phyloP scores from a whole-genome alignment of 1,140 invertebrate genomes.

The Danaus melanippus region DNA sequence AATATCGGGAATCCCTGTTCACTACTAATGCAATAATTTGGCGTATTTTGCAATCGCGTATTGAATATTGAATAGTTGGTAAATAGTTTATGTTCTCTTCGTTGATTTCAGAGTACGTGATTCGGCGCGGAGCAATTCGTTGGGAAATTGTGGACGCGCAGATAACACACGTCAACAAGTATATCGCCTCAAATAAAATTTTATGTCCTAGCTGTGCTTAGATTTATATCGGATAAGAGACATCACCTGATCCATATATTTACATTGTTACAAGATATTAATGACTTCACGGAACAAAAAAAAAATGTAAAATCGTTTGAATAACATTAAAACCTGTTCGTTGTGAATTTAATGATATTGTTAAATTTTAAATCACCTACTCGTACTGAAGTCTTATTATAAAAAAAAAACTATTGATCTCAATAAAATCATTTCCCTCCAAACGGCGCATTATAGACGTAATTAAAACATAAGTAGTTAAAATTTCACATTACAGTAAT shows the following conservation, averaged over 20 bases:
- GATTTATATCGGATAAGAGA: slow-evolving; percentile 49
- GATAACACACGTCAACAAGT: slow-evolving; percentile 60
- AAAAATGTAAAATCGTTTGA: too few species aligned
- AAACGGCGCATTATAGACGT: too few species aligned
- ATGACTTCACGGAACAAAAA: too few species aligned
- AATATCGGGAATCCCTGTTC: slow-evolving; percentile 70
- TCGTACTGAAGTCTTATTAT: too few species aligned
- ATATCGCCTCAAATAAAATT: slow-evolving; percentile 53
- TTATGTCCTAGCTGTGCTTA: slow-evolving; percentile 56
- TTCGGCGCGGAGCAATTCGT: slow-evolving; percentile 44
- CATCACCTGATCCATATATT: slow-evolving; percentile 39
- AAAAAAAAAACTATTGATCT: too few species aligned
- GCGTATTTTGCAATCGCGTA: slow-evolving; percentile 70
- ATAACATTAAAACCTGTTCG: too few species aligned
- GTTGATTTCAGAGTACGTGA: slow-evolving; percentile 68
- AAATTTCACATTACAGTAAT: too few species aligned
- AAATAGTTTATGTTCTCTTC: slow-evolving; percentile 70
- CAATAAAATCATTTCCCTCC: too few species aligned
- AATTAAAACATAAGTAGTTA: too few species aligned
- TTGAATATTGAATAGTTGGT: slow-evolving; percentile 70
- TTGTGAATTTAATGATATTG: too few species aligned
- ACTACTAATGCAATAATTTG: slow-evolving; percentile 72
- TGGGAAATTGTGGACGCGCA: slow-evolving; percentile 62
- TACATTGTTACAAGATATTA: slow-evolving; percentile 10
- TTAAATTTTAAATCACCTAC: too few species aligned